Conservation (phyloP, 1,140 invertebrate genomes). For the Caligus rogercresseyi region DNA sequence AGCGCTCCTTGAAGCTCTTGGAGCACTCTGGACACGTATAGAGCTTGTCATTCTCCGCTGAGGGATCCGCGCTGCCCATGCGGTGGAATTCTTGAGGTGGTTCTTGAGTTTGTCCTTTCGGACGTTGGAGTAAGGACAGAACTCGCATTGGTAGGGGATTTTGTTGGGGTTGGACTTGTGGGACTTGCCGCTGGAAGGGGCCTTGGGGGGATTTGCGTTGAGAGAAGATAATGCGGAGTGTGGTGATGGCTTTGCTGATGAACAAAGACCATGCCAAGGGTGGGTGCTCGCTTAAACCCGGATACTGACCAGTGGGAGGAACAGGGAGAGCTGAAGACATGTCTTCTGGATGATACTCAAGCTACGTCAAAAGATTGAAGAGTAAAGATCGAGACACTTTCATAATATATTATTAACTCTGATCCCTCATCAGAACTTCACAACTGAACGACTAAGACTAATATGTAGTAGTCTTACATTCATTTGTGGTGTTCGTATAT, state of each 20-base stretch:
- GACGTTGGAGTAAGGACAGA: conserved; percentile 29
- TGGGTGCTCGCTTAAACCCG: background rate
- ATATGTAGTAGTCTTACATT: too few species aligned
- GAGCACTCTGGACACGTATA: background rate
- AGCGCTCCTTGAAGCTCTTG: background rate
- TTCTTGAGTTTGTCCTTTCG: conserved; percentile 21
- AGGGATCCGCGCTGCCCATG: background rate
- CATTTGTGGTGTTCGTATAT: too few species aligned
- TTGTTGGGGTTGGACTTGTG: background rate
- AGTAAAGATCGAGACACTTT: too few species aligned
- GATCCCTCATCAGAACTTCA: too few species aligned
- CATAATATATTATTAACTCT: too few species aligned
- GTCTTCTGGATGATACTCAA: too few species aligned
- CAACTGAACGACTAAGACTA: too few species aligned
- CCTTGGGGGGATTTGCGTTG: background rate
- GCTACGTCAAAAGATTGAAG: too few species aligned
- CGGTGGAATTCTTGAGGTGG: background rate
- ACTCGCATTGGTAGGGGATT: conserved; percentile 28
- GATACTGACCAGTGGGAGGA: background rate
- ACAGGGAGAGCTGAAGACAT: too few species aligned
- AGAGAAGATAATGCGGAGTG: background rate
- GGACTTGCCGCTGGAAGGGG: background rate
- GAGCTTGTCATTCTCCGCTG: background rate
- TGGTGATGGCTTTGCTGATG: background rate
- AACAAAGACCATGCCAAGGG: background rate